Percentiles rank a stretch among this genome's conserved stretches.
phyloP scores from a whole-genome alignment of 2,888 invertebrate species.

The Automeris io region DNA sequence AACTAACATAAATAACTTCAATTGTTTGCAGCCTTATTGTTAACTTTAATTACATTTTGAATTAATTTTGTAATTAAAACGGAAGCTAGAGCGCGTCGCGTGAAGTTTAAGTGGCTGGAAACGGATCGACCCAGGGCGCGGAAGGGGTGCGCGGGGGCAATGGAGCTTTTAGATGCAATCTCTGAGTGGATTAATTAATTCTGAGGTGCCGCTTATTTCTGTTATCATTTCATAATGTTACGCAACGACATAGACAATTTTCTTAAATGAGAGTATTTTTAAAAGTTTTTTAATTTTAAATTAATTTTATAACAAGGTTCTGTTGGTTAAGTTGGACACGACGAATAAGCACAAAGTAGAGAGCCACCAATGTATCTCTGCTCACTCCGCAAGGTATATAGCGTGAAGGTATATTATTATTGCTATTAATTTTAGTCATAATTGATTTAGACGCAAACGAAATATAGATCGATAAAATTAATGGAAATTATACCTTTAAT shows the following conservation, averaged over 20 bases:
- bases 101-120: conserved; percentile 78
- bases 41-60: conserved; percentile 79
- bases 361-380: too few relatives aligned
- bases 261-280: conserved; percentile 36
- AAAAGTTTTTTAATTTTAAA: too few relatives aligned
- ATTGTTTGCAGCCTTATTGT: conserved; percentile 78
- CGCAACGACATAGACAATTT: conserved; percentile 58
- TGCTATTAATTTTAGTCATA: too few relatives aligned
- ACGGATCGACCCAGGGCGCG: conserved; percentile 63
- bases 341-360: too few relatives aligned
- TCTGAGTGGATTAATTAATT: conserved; percentile 77
- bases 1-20: conserved; percentile 79
- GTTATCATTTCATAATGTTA: conserved; percentile 75
- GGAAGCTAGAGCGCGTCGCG: conserved; percentile 77
- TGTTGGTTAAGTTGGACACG: too few relatives aligned
- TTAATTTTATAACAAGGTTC: too few relatives aligned
- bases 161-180: conserved; percentile 72
- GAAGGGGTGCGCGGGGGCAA: conserved; percentile 42
- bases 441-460: too few relatives aligned
- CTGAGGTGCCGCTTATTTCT: conserved; percentile 76
- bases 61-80: conserved; percentile 79
- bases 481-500: too few relatives aligned
- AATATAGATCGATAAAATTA: too few relatives aligned
- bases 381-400: too few relatives aligned
- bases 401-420: too few relatives aligned